phyloP scores from a whole-genome alignment of 2,797 vertebrate genomes.

The Enteromius thamalakanensis region DNA sequence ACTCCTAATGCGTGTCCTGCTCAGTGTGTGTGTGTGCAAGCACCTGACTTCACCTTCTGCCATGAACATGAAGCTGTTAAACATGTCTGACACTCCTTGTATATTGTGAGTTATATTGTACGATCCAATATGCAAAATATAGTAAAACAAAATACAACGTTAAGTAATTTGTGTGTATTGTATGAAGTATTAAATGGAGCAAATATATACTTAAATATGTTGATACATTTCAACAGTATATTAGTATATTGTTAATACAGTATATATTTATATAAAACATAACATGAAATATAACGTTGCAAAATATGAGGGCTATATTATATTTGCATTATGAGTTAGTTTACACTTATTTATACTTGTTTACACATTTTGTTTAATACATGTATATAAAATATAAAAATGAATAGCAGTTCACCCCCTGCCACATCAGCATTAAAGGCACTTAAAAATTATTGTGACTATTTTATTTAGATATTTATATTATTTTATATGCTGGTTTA shows the following conservation, averaged over 20 bases:
- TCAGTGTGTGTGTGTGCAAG: background rate
- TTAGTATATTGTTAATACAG: background rate
- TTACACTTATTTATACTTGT: background rate
- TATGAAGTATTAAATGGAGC: background rate
- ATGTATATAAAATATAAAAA: background rate
- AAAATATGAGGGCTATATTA: background rate
- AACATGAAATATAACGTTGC: background rate
- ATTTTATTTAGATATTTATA: background rate
- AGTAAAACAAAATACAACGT: background rate
- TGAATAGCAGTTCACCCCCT: background rate
- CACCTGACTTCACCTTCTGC: conserved; percentile 9
- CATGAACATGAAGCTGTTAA: conserved; percentile 1
- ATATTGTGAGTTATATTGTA: background rate
- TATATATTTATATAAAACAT: background rate
- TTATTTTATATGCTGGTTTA: background rate
- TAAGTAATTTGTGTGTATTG: background rate
- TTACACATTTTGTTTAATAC: background rate
- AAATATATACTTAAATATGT: background rate
- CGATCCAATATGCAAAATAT: background rate
- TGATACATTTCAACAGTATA: background rate
- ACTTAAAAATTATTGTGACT: background rate
- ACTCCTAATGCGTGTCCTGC: conserved; percentile 6
- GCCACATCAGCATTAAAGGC: background rate
- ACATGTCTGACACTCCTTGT: background rate
- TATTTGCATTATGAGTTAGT: background rate